phyloP scores from a whole-genome alignment of 2,113 vertebrate genomes.

The Myotis davidii region DNA sequence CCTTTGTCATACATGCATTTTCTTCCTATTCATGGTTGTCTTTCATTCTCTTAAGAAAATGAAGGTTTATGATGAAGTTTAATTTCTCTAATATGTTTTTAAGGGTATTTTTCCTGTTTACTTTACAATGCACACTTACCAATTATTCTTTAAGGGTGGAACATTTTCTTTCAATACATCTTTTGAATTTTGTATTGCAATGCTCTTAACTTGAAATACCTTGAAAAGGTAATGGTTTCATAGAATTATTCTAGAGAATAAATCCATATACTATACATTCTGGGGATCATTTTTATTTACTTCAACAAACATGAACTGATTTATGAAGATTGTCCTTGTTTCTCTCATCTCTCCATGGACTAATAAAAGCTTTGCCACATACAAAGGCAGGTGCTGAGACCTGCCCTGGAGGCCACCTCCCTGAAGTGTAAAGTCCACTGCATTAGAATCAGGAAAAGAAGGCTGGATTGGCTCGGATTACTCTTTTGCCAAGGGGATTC shows the following conservation, averaged over 20 bases:
- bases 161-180: slow-evolving; percentile 43
- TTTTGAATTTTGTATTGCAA: not conserved
- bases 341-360: not conserved
- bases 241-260: not conserved
- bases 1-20: not conserved
- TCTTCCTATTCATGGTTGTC: not conserved
- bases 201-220: not conserved
- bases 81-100: not conserved
- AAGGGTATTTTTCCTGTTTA: not conserved
- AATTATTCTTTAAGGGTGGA: not conserved
- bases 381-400: not conserved
- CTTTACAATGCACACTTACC: not conserved
- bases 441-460: not conserved
- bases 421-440: not conserved
- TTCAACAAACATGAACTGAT: not conserved
- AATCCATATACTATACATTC: not conserved
- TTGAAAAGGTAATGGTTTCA: not conserved
- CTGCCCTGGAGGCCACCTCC: not conserved
- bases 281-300: slow-evolving; percentile 19
- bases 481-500: not conserved
- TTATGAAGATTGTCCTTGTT: slow-evolving; percentile 3
- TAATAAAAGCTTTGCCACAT: not conserved
- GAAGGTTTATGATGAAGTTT: not conserved
- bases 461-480: not conserved
- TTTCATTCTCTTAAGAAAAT: not conserved